Base-by-base conservation (phyloP, 2,888 invertebrate species). In the Oxytorus armatus region DNA sequence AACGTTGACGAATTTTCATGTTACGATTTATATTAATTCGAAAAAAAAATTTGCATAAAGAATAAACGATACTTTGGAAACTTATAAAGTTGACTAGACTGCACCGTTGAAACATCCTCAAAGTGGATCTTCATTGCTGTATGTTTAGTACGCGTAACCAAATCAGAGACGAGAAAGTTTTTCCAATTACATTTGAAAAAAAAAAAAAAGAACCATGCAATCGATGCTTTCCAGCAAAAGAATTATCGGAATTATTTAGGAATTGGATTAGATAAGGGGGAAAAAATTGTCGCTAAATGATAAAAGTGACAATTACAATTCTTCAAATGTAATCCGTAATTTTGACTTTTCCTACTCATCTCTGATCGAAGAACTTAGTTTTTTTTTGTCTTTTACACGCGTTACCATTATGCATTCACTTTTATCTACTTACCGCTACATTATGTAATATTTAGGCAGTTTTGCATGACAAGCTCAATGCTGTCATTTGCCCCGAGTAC, bases 401-500 rank as follows among this genome's bases (percentile, higher is more conserved):
- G 44, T 16, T 7, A 25, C 23, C 10, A 68, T 33, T 25, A 23
- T 44, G 49, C 39, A 39, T 18, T 51, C n/a, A 55, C 23, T 49
- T 57, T 25, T 14, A 33, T 77, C 77, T 80, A 77, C 73, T 77
- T 69, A 77, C n/a, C 16, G 14, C 63, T 77, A 77, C 25, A 39
- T 73, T 73, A 73, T 53, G 49, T n/a, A 21, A 49, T 80, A 63
- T 77, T 68, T 29, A 49, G 80, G 77, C 80, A 77, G 49, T 80
- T 73, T 73, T n/a, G 55, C 42, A 76, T 36, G 55, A 51, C 29
- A 73, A 70, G 63, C 70, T 76, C 65, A 65, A 79, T n/a, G 69
- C 65, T 42, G 49, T 65, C 70, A 33, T 10, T n/a, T n/a, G n/a
- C n/a, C 42, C 10, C 21, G 70, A 66, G 69, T 66, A 59, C 53